phyloP scores from a whole-genome alignment of 2,113 vertebrate species.

The Lycocorax pyrrhopterus region DNA sequence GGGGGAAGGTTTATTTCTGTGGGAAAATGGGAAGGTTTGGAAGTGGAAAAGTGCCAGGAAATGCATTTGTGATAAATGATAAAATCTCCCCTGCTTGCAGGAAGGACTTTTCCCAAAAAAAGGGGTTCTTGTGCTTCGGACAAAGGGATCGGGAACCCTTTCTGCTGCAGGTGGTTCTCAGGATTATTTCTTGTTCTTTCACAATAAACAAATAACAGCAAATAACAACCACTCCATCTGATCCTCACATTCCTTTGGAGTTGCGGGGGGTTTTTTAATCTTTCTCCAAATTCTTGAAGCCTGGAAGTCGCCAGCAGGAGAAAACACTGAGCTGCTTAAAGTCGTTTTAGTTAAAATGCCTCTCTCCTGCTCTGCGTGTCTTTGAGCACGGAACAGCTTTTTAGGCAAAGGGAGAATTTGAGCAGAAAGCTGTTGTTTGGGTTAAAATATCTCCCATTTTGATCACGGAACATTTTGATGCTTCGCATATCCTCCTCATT shows the following conservation, averaged over 20 bases:
- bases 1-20: not conserved
- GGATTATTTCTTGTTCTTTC: not conserved
- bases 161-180: not conserved
- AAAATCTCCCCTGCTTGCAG: not conserved
- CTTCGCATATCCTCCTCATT: not conserved
- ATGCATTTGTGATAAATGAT: not conserved
- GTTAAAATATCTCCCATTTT: slow-evolving; percentile 44
- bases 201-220: not conserved
- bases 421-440: slow-evolving; percentile 62
- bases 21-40: not conserved
- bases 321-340: not conserved
- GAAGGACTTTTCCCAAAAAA: not conserved
- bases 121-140: not conserved
- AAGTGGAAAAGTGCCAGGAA: not conserved
- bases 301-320: not conserved
- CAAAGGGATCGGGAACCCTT: not conserved
- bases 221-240: not conserved
- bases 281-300: not conserved
- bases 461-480: slow-evolving; percentile 23
- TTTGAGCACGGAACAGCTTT: slow-evolving; percentile 3
- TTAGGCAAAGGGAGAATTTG: not conserved
- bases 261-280: not conserved
- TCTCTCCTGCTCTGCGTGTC: slow-evolving; percentile 26
- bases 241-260: not conserved
- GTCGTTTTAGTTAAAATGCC: not conserved